Percentiles rank a stretch among this genome's conserved stretches.
These are phyloP conservation scores for Phyllotreta striolata DNA, from an alignment of 2,888 invertebrate genomes.

Conservation along the genomic window DNA sequence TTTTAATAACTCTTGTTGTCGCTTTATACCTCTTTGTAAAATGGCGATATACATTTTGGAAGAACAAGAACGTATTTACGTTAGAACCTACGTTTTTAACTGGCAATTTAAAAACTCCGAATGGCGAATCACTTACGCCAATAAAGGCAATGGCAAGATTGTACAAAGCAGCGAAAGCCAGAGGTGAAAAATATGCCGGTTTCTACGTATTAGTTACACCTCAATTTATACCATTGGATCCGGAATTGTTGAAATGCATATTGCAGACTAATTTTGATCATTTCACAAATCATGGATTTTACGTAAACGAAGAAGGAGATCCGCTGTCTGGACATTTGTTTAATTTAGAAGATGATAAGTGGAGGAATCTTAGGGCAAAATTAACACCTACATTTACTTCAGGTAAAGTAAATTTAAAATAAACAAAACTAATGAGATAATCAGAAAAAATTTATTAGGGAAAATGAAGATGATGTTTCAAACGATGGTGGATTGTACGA, in stretches of 20 bases:
- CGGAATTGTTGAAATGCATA: slow-evolving; percentile 57
- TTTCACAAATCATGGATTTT: slow-evolving; percentile 70
- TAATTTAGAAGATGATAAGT: slow-evolving; percentile 64
- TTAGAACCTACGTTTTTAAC: slow-evolving; percentile 50
- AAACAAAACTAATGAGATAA: neutral
- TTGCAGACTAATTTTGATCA: slow-evolving; percentile 66
- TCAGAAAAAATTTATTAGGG: slow-evolving; percentile 44
- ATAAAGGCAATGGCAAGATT: slow-evolving; percentile 31
- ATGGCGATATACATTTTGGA: slow-evolving; percentile 49
- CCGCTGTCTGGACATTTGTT: slow-evolving; percentile 67
- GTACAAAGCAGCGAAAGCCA: slow-evolving; percentile 35
- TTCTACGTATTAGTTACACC: slow-evolving; percentile 56
- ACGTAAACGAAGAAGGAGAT: slow-evolving; percentile 66
- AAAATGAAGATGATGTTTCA: slow-evolving; percentile 73
- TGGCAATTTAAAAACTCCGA: slow-evolving; percentile 45
- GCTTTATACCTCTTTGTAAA: slow-evolving; percentile 19
- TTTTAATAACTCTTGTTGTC: slow-evolving; percentile 1
- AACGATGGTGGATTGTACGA: slow-evolving; percentile 64
- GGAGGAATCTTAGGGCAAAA: slow-evolving; percentile 64
- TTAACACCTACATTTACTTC: slow-evolving; percentile 70
- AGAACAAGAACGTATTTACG: slow-evolving; percentile 45
- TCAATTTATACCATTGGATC: slow-evolving; percentile 46
- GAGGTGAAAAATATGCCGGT: slow-evolving; percentile 45
- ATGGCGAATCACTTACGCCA: slow-evolving; percentile 26
- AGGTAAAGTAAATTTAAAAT: slow-evolving; percentile 52